phyloP scores from a whole-genome alignment of 2,888 invertebrate species.

The Phrixothrix hirtus region DNA sequence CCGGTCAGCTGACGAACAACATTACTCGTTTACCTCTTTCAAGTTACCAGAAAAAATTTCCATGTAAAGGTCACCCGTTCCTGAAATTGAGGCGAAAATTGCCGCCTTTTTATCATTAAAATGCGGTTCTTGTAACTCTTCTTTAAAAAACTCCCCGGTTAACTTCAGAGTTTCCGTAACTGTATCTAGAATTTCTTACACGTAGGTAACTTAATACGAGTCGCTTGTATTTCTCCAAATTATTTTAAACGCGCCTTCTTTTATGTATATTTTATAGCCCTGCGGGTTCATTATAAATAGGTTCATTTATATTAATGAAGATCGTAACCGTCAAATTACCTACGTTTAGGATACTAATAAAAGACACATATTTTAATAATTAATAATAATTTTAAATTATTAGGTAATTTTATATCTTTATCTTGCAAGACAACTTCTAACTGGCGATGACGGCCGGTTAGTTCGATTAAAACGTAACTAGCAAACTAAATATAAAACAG shows the following conservation, averaged over 20 bases:
- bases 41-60: slow-evolving; percentile 24
- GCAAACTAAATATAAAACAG: slow-evolving; percentile 5
- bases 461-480: slow-evolving; percentile 3
- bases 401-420: not conserved
- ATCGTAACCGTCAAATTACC: slow-evolving; percentile 26
- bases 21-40: slow-evolving; percentile 28
- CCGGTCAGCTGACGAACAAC: slow-evolving; percentile 29
- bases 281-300: slow-evolving; percentile 25
- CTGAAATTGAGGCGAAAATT: slow-evolving; percentile 26
- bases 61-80: slow-evolving; percentile 18
- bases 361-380: slow-evolving; percentile 9
- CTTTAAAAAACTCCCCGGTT: too few relatives aligned
- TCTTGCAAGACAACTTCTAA: not conserved
- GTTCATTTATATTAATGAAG: slow-evolving; percentile 29
- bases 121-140: slow-evolving; percentile 3
- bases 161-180: too few relatives aligned
- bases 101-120: slow-evolving; percentile 18
- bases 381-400: not conserved
- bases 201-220: slow-evolving; percentile 14
- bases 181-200: slow-evolving; percentile 12
- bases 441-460: not conserved
- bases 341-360: slow-evolving; percentile 14
- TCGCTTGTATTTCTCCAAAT: slow-evolving; percentile 8
- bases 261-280: slow-evolving; percentile 21
- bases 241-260: slow-evolving; percentile 19